phyloP scores from a whole-genome alignment of 2,888 invertebrate species.

The Macrosoma leucophasiata region DNA sequence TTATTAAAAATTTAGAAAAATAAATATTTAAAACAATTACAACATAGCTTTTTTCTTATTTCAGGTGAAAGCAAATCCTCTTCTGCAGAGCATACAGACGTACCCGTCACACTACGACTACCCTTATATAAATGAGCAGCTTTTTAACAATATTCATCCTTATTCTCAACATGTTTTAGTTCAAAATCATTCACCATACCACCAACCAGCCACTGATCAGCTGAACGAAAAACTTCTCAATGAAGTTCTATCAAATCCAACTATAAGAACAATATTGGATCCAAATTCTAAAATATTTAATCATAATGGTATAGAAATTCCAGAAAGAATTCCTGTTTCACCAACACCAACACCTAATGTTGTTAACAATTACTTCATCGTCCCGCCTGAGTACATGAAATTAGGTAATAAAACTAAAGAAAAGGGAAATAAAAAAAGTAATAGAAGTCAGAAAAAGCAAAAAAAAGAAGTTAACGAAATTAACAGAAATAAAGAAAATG shows the following conservation, averaged over 20 bases:
- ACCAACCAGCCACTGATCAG: slow-evolving; percentile 24
- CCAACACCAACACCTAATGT: slow-evolving; percentile 16
- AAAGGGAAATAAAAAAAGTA: slow-evolving; percentile 6
- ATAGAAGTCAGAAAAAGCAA: slow-evolving; percentile 9
- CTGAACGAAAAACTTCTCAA: slow-evolving; percentile 33
- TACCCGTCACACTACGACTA: slow-evolving; percentile 1
- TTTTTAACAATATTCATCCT: slow-evolving; percentile 18
- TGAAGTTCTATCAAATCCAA: slow-evolving; percentile 12
- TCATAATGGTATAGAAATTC: slow-evolving; percentile 30
- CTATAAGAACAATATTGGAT: slow-evolving; percentile 10
- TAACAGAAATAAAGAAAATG: slow-evolving; percentile 4
- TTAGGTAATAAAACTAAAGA: slow-evolving; percentile 20
- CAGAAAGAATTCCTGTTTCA: slow-evolving; percentile 1
- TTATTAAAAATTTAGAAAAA: no score
- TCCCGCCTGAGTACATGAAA: slow-evolving; percentile 25
- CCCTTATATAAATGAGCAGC: not conserved
- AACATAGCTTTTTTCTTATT: slow-evolving; percentile 26
- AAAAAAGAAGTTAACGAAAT: slow-evolving; percentile 12
- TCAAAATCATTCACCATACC: slow-evolving; percentile 29
- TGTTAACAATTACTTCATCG: slow-evolving; percentile 28
- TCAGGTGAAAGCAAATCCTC: slow-evolving; percentile 38
- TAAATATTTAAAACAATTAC: slow-evolving; percentile 17
- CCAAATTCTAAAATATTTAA: slow-evolving; percentile 24
- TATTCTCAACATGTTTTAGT: slow-evolving; percentile 28
- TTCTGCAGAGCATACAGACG: slow-evolving; percentile 6